Base-by-base conservation (phyloP, 2,888 invertebrate species). In the Andrena camellia region DNA sequence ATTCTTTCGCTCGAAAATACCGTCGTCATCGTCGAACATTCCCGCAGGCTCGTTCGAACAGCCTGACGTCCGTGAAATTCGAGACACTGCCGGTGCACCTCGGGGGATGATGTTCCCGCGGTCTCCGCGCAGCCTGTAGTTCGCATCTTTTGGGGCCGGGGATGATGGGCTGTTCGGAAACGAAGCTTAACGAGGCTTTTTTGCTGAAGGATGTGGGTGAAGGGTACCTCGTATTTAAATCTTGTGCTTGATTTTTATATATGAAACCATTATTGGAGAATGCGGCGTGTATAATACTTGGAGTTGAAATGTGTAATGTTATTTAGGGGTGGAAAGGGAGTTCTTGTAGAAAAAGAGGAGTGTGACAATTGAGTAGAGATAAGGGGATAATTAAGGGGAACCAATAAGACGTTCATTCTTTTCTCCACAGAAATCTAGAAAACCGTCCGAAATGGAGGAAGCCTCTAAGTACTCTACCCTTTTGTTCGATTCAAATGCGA, bases 1-100 rank as follows among this genome's bases (percentile, higher is more conserved):
- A 81, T 79, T 70, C 31, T 63, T 76, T 62, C 69, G 54, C 67
- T 60, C n/a, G 60, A 52, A 33, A 78, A 73, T 31, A 67, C 67
- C 67, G 70, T 52, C 13, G 71, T 59, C 67, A 67, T 57, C 54
- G 35, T 17, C 26, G 77, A 63, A 23, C 64, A 8, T 48, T 29
- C 57, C 8, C 6, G 57, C 42, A 57, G 23, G 20, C 33, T 29
- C 29, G 59, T 29, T 23, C 33, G 20, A 52, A 20, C 66, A n/a
- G 72, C 57, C 33, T 50, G 35, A 60, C 50, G 23, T 59, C 31
- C 57, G 6, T 52, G 80, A 48, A 67, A 80, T n/a, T 60, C 33
- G 66, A 68, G 60, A 62, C 66, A 8, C 17, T n/a, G 10, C 23
- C 54, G 52, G 31, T 42, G 26, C 52, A 31, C 66, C 42, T 26